phyloP scores from a whole-genome alignment of 2,797 vertebrate genomes.

The Bovichtus variegatus region DNA sequence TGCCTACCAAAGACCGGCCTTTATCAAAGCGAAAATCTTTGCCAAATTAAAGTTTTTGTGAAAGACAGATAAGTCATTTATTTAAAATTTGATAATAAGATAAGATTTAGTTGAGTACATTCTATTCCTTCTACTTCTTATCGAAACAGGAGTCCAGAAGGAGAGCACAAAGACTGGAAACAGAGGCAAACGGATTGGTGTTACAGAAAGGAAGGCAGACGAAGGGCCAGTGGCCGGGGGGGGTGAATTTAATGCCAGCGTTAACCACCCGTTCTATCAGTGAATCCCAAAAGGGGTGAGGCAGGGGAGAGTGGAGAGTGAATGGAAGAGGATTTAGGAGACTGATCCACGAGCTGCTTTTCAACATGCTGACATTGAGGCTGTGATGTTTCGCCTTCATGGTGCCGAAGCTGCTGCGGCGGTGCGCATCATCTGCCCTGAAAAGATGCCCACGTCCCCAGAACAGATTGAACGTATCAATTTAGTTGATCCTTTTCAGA shows the following conservation, averaged over 20 bases:
- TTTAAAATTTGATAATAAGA: too few relatives aligned
- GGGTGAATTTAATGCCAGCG: neutral
- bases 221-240: neutral
- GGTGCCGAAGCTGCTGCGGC: neutral
- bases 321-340: neutral
- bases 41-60: too few relatives aligned
- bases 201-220: too few relatives aligned
- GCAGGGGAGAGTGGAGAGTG: neutral
- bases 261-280: neutral
- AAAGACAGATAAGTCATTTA: too few relatives aligned
- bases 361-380: neutral
- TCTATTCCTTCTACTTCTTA: neutral
- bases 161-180: neutral
- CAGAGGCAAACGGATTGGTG: too few relatives aligned
- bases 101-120: neutral
- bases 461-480: constrained; percentile 5
- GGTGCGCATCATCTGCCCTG: too few relatives aligned
- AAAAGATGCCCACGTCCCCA: neutral
- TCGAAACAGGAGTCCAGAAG: neutral
- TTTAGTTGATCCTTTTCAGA: neutral
- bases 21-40: neutral
- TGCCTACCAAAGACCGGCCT: neutral
- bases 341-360: neutral
- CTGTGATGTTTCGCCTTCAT: neutral
- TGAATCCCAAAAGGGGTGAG: neutral